Evolutionary conservation across 2,113 vertebrate species (phyloP).

Genomic region (Galemys pyrenaicus): DNA sequence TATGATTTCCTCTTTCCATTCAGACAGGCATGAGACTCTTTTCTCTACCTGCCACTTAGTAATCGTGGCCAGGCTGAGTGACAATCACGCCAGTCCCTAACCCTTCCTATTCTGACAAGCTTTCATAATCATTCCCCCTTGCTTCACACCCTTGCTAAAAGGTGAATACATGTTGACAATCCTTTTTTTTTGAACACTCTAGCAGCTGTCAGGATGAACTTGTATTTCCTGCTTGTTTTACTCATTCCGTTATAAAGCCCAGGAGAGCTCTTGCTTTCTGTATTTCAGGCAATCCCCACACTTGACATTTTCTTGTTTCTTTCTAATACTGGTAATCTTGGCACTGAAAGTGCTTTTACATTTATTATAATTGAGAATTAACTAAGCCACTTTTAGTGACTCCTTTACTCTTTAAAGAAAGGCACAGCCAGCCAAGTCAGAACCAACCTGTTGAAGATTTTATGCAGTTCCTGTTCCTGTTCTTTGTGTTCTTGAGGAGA

Average conservation of each 20-base stretch:
- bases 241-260: constrained; percentile 31
- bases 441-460: background rate
- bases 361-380: background rate
- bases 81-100: constrained; percentile 51
- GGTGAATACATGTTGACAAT: constrained; percentile 67
- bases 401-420: background rate
- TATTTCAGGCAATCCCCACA: background rate
- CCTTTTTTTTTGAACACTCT: constrained; percentile 51
- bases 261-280: background rate
- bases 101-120: constrained; percentile 61
- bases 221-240: constrained; percentile 44
- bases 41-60: constrained; percentile 57
- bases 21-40: background rate
- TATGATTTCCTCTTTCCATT: background rate
- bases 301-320: background rate
- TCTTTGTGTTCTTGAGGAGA: background rate
- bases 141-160: constrained; percentile 64
- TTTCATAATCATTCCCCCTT: constrained; percentile 72
- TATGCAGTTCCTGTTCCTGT: background rate
- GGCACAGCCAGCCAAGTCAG: background rate
- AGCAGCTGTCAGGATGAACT: constrained; percentile 62
- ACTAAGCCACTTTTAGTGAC: background rate
- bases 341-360: background rate
- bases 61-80: constrained; percentile 58
- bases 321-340: background rate